phyloP scores from a whole-genome alignment of 2,113 vertebrate genomes.

The Pseudolaguvia tuberculata region DNA sequence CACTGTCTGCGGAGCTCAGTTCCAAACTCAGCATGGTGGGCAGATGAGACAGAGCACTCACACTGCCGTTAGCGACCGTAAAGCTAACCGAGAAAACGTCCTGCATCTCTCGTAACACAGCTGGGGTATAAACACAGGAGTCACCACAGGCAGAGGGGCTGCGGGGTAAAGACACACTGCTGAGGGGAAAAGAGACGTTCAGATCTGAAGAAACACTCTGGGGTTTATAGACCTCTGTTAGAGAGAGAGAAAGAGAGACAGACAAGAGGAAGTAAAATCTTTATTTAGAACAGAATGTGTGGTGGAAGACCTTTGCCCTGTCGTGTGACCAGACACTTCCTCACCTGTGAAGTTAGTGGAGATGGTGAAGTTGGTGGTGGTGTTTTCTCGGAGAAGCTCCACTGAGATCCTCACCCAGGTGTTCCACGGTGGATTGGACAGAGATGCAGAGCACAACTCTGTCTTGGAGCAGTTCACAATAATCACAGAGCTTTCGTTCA shows the following conservation, averaged over 20 bases:
- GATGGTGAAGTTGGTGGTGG: slow-evolving; percentile 64
- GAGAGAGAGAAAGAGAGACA: slow-evolving; percentile 20
- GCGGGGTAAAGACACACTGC: slow-evolving; percentile 39
- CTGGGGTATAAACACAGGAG: slow-evolving; percentile 71
- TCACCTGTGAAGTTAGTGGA: slow-evolving; percentile 78
- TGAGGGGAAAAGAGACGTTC: slow-evolving; percentile 44
- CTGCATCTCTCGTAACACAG: slow-evolving; percentile 76
- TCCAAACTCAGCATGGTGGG: slow-evolving; percentile 76
- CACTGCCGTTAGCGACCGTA: slow-evolving; percentile 62
- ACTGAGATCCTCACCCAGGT: slow-evolving; percentile 79
- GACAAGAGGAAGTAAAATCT: neutral
- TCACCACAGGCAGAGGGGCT: no score
- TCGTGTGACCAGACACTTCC: neutral
- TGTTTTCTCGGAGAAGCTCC: slow-evolving; percentile 64
- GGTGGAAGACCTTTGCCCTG: neutral
- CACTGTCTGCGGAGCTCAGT: slow-evolving; percentile 75
- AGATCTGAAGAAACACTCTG: slow-evolving; percentile 48
- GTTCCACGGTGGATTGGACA: slow-evolving; percentile 81
- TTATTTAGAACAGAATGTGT: neutral
- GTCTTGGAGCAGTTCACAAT: slow-evolving; percentile 68
- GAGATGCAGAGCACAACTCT: slow-evolving; percentile 62
- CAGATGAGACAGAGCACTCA: slow-evolving; percentile 61
- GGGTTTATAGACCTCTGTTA: slow-evolving; percentile 67
- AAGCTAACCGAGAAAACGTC: slow-evolving; percentile 83
- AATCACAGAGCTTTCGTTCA: slow-evolving; percentile 65